Evolutionary conservation across 2,797 vertebrate species (phyloP).

Genomic region (Chiroxiphia lanceolata): DNA sequence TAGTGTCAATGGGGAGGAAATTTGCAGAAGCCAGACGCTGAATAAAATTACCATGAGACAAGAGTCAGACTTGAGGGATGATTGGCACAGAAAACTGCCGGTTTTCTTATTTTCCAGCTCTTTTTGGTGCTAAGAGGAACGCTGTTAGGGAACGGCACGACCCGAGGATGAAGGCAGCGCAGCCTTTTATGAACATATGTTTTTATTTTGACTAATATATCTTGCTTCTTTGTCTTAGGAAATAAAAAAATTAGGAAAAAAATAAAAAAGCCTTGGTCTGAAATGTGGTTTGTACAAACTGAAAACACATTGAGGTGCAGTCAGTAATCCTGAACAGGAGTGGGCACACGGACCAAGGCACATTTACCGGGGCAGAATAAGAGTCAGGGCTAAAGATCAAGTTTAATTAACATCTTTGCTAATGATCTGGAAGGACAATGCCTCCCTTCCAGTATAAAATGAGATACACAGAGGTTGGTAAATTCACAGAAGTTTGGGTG

Average conservation of each 20-base stretch:
- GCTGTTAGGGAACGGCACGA: not conserved
- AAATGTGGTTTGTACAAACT: slow-evolving; percentile 27
- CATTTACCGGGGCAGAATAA: not conserved
- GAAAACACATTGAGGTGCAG: slow-evolving; percentile 41
- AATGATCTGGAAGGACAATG: not conserved
- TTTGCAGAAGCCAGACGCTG: not conserved
- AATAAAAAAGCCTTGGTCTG: not conserved
- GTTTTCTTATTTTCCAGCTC: slow-evolving; percentile 6
- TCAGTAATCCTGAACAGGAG: slow-evolving; percentile 13
- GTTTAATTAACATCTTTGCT: not conserved
- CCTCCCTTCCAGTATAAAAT: not conserved
- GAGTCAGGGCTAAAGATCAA: not conserved
- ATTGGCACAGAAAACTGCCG: not conserved
- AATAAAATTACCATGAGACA: not conserved
- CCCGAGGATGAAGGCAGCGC: not conserved
- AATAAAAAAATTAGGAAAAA: slow-evolving; percentile 35
- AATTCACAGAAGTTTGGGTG: not conserved
- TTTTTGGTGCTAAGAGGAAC: not conserved
- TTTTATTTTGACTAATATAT: slow-evolving; percentile 49
- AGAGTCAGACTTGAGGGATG: not conserved
- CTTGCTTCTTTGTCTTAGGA: slow-evolving; percentile 57
- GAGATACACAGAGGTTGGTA: not conserved
- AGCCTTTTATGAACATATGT: slow-evolving; percentile 29
- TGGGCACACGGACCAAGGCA: not conserved
- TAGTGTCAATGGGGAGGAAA: slow-evolving; percentile 11